phyloP scores from a whole-genome alignment of 92 coral and sea anemone genomes.

The Palythoa heliodiscus region DNA sequence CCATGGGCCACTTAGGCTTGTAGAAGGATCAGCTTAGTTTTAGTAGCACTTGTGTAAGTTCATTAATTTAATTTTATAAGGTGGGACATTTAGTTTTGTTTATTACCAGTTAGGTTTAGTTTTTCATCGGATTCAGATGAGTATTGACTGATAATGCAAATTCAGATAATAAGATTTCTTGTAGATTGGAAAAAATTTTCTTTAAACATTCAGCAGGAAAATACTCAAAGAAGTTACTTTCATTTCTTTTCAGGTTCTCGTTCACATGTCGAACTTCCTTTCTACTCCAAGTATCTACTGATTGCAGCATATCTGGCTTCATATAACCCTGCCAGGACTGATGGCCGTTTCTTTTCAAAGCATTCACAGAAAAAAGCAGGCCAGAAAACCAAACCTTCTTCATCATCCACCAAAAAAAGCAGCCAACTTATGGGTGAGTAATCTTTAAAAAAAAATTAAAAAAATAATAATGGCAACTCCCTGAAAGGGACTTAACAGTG shows the following conservation, averaged over 20 bases:
- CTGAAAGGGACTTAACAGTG: too few species aligned
- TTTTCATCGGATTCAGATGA: too few species aligned
- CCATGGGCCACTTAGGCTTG: too few species aligned
- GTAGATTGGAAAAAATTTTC: neutral
- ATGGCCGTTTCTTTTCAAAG: slow-evolving; percentile 89
- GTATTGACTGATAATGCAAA: too few species aligned
- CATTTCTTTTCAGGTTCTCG: slow-evolving; percentile 59
- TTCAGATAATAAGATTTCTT: too few species aligned
- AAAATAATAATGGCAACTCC: neutral
- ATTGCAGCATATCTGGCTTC: slow-evolving; percentile 96
- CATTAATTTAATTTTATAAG: too few species aligned
- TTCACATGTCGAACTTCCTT: slow-evolving; percentile 90
- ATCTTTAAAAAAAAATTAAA: neutral
- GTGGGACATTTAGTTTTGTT: too few species aligned
- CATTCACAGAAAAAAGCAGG: slow-evolving; percentile 69
- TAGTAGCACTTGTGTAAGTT: too few species aligned
- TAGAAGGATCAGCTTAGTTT: too few species aligned
- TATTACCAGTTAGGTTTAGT: too few species aligned
- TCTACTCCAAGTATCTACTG: slow-evolving; percentile 90
- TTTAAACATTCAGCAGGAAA: neutral
- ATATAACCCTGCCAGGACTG: slow-evolving; percentile 92
- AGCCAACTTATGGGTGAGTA: slow-evolving; percentile 85
- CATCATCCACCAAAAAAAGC: slow-evolving; percentile 71
- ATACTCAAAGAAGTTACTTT: neutral
- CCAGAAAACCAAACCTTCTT: slow-evolving; percentile 76